Evolutionary conservation across 2,797 vertebrate genomes (phyloP).

Genomic region (Fistularia tabacaria): DNA sequence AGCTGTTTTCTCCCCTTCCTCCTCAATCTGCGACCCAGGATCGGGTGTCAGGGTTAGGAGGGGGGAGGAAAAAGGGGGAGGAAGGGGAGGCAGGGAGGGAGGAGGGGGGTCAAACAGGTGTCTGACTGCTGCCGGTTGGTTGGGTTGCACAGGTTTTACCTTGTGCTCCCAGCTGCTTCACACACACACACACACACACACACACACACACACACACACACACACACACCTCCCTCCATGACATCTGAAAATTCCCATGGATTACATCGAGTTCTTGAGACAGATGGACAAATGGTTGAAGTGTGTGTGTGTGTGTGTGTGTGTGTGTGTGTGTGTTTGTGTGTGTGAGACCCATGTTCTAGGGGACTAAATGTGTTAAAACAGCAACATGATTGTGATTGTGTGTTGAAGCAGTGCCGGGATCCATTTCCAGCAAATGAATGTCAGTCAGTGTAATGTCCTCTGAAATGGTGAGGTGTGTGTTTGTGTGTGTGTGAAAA

Average conservation of each 20-base stretch:
- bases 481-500: conserved; percentile 13
- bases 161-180: conserved; percentile 59
- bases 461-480: conserved; percentile 2
- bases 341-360: conserved; percentile 5
- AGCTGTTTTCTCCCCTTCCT: conserved; percentile 61
- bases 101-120: conserved; percentile 68
- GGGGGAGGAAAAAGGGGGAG: conserved; percentile 1
- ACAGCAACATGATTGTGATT: too few relatives aligned
- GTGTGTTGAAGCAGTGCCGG: too few relatives aligned
- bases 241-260: conserved; percentile 73
- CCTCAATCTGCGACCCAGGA: conserved; percentile 31
- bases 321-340: conserved; percentile 13
- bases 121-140: conserved; percentile 55
- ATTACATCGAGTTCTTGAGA: conserved; percentile 72
- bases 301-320: conserved; percentile 9
- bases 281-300: conserved; percentile 67
- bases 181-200: background rate
- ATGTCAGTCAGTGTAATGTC: too few relatives aligned
- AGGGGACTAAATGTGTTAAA: too few relatives aligned
- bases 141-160: conserved; percentile 62
- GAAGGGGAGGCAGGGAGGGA: background rate
- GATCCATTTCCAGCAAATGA: too few relatives aligned
- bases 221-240: conserved; percentile 34
- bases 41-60: conserved; percentile 48
- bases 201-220: conserved; percentile 10